Evolutionary conservation across 2,888 invertebrate genomes (phyloP), one percentile per base, ranked within the genome.

Genomic region (Oscheius sp.): DNA sequence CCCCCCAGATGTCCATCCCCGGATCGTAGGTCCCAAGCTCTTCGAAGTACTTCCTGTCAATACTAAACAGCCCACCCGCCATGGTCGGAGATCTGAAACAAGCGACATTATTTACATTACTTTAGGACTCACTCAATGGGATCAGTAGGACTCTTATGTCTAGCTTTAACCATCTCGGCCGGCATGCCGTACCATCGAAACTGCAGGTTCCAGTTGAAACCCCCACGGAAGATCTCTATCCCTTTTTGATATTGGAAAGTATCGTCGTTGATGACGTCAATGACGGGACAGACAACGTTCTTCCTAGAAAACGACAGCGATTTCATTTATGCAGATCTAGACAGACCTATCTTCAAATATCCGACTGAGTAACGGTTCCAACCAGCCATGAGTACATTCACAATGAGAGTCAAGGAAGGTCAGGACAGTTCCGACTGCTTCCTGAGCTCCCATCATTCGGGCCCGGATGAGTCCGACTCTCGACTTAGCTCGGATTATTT

Each of bases 401-500:
- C 97, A 98, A 90, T 99, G 98, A 1, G 97, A 96, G 90, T 99
- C 99, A 74, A 99, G 91, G 91, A 99, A 99, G 13, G 96, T 97
- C 85, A 96, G 91, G 70, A 95, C 94, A 90, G 95, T 93, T 75
- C 96, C 97, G 86, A 93, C 93, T 7, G 95, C 96, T 89, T 95
- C 94, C 89, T 80, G 94, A 63, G 96, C 96, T 79, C 99, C 99
- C 85, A 96, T 91, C 76, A 99, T 92, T 82, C 99, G 92, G 3
- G 99, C 98, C 83, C 98, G 92, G 88, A 99, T 99, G 76, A 99
- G 92, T 37, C 99, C 99, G 4, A 96, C 96, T 81, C 99, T 93
- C 89, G 94, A 94, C 86, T 94, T 94, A 10, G 96, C 96, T 75
- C 99, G 93, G 89, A 95, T 93, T 48, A 90, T 83, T 74, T 87